A percentile compares a stretch with the other conserved stretches of the same genome.
phyloP scores from a whole-genome alignment of 2,113 vertebrate genomes.

The Notarius quadriscutis region DNA sequence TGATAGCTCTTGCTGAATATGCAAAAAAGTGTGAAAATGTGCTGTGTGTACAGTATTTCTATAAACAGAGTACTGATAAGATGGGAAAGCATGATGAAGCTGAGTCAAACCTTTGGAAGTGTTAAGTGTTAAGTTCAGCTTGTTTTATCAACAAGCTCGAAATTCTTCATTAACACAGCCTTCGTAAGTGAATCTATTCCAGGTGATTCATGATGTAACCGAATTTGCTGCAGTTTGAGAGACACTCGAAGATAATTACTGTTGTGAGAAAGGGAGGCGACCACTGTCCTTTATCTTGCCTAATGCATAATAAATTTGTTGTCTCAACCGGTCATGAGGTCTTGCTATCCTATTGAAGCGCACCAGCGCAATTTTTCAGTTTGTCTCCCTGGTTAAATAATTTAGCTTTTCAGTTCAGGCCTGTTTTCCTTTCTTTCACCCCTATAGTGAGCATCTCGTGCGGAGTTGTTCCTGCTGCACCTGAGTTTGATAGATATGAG shows the following conservation, averaged over 20 bases:
- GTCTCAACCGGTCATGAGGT: conserved; percentile 69
- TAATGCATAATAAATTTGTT: conserved; percentile 75
- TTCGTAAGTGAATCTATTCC: conserved; percentile 57
- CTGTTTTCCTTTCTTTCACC: conserved; percentile 63
- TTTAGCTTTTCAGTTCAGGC: conserved; percentile 72
- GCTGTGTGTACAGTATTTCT: conserved; percentile 15
- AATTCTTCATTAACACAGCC: conserved; percentile 10
- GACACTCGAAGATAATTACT: conserved; percentile 61
- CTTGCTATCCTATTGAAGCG: conserved; percentile 73
- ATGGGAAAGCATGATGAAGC: conserved; percentile 5
- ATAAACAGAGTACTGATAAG: conserved; percentile 14
- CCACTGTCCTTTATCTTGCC: conserved; percentile 77
- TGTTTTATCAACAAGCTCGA: conserved; percentile 21
- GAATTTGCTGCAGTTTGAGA: conserved; percentile 63
- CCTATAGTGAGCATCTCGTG: conserved; percentile 47
- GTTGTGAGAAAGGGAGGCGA: conserved; percentile 70
- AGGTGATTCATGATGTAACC: conserved; percentile 65
- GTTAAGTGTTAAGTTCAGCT: not conserved
- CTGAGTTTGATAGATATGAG: conserved; percentile 64
- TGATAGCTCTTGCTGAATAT: conserved; percentile 23
- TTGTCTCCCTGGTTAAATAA: conserved; percentile 75
- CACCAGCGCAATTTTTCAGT: conserved; percentile 74
- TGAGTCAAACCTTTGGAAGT: not conserved
- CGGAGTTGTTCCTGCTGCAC: conserved; percentile 27
- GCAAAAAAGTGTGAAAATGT: conserved; percentile 20